phyloP scores from a whole-genome alignment of 1,140 invertebrate species.

The Platyura marginata region DNA sequence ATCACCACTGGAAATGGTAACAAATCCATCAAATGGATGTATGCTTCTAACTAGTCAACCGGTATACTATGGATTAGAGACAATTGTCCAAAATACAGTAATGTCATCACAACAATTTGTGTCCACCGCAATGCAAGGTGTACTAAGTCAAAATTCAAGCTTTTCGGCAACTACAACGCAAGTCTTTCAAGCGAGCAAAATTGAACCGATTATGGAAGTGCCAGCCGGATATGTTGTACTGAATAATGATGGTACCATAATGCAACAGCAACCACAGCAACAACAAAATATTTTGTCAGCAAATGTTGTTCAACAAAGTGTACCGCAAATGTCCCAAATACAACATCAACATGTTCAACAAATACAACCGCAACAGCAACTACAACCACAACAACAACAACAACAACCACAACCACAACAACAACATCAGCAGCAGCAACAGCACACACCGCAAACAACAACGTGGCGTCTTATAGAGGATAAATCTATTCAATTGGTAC shows the following conservation, averaged over 20 bases:
- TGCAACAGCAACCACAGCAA: conserved; percentile 7
- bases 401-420: conserved; percentile 6
- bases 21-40: conserved; percentile 37
- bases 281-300: conserved; percentile 10
- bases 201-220: conserved; percentile 57
- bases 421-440: conserved; percentile 3
- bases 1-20: conserved; percentile 47
- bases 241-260: conserved; percentile 27
- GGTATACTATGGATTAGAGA: conserved; percentile 63
- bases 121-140: conserved; percentile 52
- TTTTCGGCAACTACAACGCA: conserved; percentile 64
- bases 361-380: conserved; percentile 7
- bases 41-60: conserved; percentile 51
- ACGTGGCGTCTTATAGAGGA: neutral
- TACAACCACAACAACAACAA: conserved; percentile 1
- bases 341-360: conserved; percentile 11
- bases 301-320: conserved; percentile 10
- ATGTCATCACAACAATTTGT: conserved; percentile 71
- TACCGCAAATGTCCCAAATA: conserved; percentile 6
- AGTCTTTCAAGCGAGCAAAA: conserved; percentile 62
- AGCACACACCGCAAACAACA: neutral
- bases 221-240: conserved; percentile 50
- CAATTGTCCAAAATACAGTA: conserved; percentile 66
- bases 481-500: neutral
- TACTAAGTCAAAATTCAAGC: conserved; percentile 54